Evolutionary conservation across 2,113 vertebrate genomes (phyloP).

Genomic region (Callaeas wilsoni): DNA sequence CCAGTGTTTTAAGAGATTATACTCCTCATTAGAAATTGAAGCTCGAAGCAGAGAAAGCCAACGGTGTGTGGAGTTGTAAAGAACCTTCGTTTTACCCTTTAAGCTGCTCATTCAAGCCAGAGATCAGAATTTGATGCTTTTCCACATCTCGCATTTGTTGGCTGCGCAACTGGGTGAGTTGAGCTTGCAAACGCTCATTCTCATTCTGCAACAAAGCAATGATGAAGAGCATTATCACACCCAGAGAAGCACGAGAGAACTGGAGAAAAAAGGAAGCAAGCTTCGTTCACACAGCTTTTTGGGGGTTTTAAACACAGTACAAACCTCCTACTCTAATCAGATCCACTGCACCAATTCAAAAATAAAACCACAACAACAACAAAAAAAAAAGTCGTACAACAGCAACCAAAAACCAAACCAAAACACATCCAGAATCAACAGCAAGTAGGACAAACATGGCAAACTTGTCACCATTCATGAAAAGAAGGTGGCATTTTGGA

Average conservation of each 20-base stretch:
- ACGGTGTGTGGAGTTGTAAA: neutral
- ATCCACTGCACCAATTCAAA: slow-evolving; percentile 37
- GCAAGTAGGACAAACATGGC: slow-evolving; percentile 50
- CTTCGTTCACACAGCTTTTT: slow-evolving; percentile 12
- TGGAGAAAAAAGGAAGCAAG: slow-evolving; percentile 23
- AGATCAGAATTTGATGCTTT: slow-evolving; percentile 80
- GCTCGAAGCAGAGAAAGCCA: neutral
- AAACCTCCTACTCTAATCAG: slow-evolving; percentile 48
- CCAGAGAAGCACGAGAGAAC: neutral
- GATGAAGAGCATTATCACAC: neutral
- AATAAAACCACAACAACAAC: neutral
- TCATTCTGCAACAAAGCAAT: slow-evolving; percentile 74
- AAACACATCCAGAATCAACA: slow-evolving; percentile 21
- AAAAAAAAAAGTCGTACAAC: neutral
- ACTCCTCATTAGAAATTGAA: neutral
- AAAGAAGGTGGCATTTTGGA: slow-evolving; percentile 57
- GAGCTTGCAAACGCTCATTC: slow-evolving; percentile 80
- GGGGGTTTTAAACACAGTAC: neutral
- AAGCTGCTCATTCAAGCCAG: slow-evolving; percentile 82
- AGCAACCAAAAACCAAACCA: slow-evolving; percentile 4
- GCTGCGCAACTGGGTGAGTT: slow-evolving; percentile 72
- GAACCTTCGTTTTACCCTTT: slow-evolving; percentile 72
- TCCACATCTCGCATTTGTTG: slow-evolving; percentile 82
- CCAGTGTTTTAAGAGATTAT: neutral
- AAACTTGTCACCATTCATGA: slow-evolving; percentile 73